Base-by-base conservation (phyloP, 2,888 invertebrate species). In the Eudasyphora cyanicolor region DNA sequence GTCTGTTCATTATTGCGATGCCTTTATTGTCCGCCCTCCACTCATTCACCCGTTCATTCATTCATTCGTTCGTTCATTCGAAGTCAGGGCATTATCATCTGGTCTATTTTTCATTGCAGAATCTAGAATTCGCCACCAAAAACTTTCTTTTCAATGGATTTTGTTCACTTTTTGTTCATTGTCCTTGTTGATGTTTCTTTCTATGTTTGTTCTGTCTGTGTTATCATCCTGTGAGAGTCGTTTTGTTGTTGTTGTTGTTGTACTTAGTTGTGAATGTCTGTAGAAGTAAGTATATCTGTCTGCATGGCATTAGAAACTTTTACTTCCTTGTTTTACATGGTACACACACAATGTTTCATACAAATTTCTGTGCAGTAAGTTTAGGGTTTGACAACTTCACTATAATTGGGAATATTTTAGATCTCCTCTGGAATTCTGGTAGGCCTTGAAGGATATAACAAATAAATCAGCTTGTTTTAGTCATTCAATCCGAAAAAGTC, bases 221-320 rank as follows among this genome's bases (percentile, higher is more conserved):
- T 73, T 38, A n/a, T 45, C 45, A 12, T 49, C 14, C 21, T 19
- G 54, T 57, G 17, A 67, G 27, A 57, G 45, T 45, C 86, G 45
- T 5, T n/a, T n/a, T 29, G 74, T 67, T 24, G 1, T 24, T 24
- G 24, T 54, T 21, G 21, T 57, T 57, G 19, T 57, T 14, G n/a
- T n/a, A n/a, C n/a, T n/a, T 45, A 45, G 45, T 45, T 45, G 7
- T 45, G 3, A n/a, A n/a, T 45, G 45, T 3, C 38, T 8, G 1
- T 45, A n/a, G 6, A 45, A n/a, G 45, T 45, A 0, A 2, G 45
- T 45, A 45, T n/a, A 45, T 45, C 45, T 45, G 45, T 45, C n/a
- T n/a, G 45, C 5, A 3, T 79, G 84, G 82, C 84, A 85, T 82
- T 57, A 19, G 88, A 89, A 89, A 89, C 86, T 89, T 88, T 86